Evolutionary conservation across 2,113 vertebrate genomes (phyloP).

Genomic region (Aramus guarauna): DNA sequence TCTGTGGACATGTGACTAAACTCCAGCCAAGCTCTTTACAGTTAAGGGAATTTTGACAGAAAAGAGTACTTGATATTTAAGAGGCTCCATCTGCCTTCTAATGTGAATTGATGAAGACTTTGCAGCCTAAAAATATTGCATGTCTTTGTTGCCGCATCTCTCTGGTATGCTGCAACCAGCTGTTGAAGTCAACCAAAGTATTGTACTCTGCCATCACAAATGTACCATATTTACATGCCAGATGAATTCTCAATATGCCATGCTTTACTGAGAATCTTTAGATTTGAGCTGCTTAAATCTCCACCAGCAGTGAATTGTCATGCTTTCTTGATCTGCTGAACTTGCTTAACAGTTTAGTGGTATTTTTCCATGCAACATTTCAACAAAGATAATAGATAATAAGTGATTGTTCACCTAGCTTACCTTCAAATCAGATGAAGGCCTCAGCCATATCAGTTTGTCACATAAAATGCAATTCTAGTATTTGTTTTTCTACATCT

Average conservation of each 20-base stretch:
- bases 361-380: background rate
- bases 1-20: conserved; percentile 74
- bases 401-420: background rate
- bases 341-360: background rate
- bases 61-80: background rate
- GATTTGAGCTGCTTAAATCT: background rate
- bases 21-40: conserved; percentile 79
- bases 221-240: background rate
- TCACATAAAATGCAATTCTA: background rate
- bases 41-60: conserved; percentile 48
- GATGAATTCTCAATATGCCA: background rate
- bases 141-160: background rate
- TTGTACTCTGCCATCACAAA: background rate
- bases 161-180: background rate
- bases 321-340: background rate
- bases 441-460: background rate
- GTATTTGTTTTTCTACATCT: background rate
- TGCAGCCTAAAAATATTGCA: background rate
- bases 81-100: background rate
- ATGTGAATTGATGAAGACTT: background rate
- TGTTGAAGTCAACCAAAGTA: background rate
- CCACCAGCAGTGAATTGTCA: background rate
- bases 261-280: background rate
- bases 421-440: background rate
- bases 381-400: background rate